Conservation (phyloP, 2,888 invertebrate genomes). For the Chrysolina americana region DNA sequence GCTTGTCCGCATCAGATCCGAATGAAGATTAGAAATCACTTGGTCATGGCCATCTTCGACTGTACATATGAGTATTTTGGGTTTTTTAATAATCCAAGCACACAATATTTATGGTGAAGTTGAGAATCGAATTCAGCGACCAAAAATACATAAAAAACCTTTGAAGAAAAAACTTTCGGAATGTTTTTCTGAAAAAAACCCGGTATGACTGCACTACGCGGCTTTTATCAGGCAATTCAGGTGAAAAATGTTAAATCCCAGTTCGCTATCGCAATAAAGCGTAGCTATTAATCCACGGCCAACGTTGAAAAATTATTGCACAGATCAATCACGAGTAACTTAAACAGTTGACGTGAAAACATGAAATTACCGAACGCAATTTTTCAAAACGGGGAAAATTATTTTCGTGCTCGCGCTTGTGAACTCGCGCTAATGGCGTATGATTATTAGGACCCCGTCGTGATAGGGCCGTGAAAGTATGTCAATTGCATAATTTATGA, state of each 20-base stretch:
- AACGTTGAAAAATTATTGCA: conserved; percentile 38
- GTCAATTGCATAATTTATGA: conserved; percentile 28
- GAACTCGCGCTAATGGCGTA: conserved; percentile 35
- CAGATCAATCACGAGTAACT: conserved; percentile 54
- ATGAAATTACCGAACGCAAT: conserved; percentile 56
- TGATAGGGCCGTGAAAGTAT: conserved; percentile 29
- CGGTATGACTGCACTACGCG: no score
- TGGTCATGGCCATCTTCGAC: conserved; percentile 28
- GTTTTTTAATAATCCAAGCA: no score
- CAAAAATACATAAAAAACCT: no score
- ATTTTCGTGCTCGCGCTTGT: conserved; percentile 48
- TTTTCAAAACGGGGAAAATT: conserved; percentile 50
- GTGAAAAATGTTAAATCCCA: conserved; percentile 30
- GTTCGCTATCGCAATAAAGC: conserved; percentile 29
- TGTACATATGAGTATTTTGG: no score
- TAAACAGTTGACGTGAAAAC: conserved; percentile 60
- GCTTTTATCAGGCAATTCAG: not conserved
- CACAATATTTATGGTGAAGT: no score
- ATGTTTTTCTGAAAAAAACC: no score
- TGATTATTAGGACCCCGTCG: conserved; percentile 29
- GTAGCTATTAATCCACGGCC: conserved; percentile 35
- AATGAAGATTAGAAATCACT: conserved; percentile 21
- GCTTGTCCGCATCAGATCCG: conserved; percentile 59
- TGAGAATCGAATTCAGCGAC: no score
- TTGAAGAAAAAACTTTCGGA: no score